These are phyloP conservation scores for Syngnathus scovelli DNA, from an alignment of 2,113 vertebrate genomes.

Conservation along the genomic window DNA sequence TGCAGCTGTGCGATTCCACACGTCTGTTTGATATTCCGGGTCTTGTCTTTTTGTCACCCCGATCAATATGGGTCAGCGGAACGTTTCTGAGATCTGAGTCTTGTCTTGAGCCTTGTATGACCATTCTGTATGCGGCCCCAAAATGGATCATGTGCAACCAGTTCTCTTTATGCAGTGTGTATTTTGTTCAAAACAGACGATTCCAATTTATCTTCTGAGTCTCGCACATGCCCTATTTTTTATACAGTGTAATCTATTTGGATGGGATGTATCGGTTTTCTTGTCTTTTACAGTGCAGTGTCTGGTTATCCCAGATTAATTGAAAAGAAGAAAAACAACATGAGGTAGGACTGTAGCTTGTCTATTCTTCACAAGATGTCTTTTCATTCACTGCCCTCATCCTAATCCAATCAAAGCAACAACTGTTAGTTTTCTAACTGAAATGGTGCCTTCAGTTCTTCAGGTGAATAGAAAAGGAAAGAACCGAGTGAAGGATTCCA, in stretches of 20 bases:
- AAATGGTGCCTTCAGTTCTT: neutral
- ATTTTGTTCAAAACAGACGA: conserved; percentile 15
- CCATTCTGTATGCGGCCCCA: conserved; percentile 14
- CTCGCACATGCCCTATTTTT: conserved; percentile 10
- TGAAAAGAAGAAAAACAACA: neutral
- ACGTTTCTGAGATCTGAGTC: neutral
- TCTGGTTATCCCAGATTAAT: conserved; percentile 4
- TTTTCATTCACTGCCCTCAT: neutral
- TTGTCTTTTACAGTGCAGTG: neutral
- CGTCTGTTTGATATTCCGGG: conserved; percentile 27
- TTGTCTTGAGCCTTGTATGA: conserved; percentile 17
- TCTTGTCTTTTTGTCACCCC: conserved; percentile 18
- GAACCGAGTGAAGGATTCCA: too few species aligned
- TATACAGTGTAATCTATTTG: conserved; percentile 4
- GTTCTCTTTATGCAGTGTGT: conserved; percentile 2
- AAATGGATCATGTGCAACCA: conserved; percentile 5
- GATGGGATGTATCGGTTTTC: neutral
- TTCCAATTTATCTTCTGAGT: conserved; percentile 17
- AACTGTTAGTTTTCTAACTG: neutral
- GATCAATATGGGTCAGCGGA: conserved; percentile 5
- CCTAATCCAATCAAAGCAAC: neutral
- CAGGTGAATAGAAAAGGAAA: neutral
- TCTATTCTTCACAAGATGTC: neutral
- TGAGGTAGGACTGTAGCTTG: neutral
- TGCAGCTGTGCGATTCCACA: conserved; percentile 31